A percentile compares a stretch with the other conserved stretches of the same genome.
Conservation (phyloP, 2,888 invertebrate species). For the Thera britannica region DNA sequence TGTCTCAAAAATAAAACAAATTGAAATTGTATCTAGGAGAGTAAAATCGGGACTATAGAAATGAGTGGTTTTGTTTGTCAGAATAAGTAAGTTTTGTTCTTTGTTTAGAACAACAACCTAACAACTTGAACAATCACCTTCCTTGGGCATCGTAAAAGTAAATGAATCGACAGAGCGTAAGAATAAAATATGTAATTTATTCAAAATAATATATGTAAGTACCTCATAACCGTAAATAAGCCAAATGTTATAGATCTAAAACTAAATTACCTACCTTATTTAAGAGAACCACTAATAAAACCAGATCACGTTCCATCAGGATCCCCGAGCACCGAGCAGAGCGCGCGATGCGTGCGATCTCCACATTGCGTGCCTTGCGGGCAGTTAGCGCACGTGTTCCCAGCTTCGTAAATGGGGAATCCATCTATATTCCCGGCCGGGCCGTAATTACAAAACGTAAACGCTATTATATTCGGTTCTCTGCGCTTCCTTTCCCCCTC, state of each 20-base stretch:
- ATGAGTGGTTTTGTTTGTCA: too few species aligned
- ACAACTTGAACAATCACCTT: too few species aligned
- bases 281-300: neutral
- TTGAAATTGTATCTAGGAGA: too few species aligned
- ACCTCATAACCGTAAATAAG: neutral
- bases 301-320: conserved; percentile 52
- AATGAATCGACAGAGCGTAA: neutral
- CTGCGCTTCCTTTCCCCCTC: conserved; percentile 45
- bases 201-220: neutral
- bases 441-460: conserved; percentile 78
- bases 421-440: conserved; percentile 79
- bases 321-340: conserved; percentile 68
- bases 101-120: too few species aligned
- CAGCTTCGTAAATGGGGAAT: conserved; percentile 76
- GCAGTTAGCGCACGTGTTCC: conserved; percentile 68
- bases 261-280: too few species aligned
- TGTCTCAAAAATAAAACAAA: too few species aligned
- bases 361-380: conserved; percentile 72
- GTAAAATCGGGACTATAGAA: too few species aligned
- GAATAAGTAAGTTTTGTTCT: too few species aligned
- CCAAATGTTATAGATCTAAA: too few species aligned
- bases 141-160: too few species aligned
- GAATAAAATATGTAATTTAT: neutral
- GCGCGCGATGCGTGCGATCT: conserved; percentile 70
- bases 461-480: conserved; percentile 69